Conservation (phyloP, 2,797 vertebrate genomes). For the Poeciliopsis infans region DNA sequence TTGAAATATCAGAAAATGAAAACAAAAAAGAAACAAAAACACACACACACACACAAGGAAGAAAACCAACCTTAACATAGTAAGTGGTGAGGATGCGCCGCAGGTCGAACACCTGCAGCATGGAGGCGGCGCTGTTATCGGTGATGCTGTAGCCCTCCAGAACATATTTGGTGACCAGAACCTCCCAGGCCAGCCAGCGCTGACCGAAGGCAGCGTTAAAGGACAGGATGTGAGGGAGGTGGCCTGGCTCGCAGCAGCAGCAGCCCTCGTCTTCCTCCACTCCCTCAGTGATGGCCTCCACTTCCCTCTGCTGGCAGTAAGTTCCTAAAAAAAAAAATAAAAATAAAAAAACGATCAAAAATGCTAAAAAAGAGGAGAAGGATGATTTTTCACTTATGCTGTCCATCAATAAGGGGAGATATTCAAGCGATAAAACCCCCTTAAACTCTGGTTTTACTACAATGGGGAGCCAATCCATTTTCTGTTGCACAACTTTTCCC, state of each 20-base stretch:
- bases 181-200: slow-evolving; percentile 98
- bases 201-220: slow-evolving; percentile 96
- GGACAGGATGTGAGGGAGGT: slow-evolving; percentile 93
- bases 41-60: neutral
- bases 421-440: neutral
- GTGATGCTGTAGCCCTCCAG: slow-evolving; percentile 98
- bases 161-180: slow-evolving; percentile 95
- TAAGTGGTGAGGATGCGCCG: slow-evolving; percentile 97
- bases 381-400: neutral
- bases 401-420: neutral
- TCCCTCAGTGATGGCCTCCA: slow-evolving; percentile 97
- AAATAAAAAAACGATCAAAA: neutral
- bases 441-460: neutral
- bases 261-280: slow-evolving; percentile 98
- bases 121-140: slow-evolving; percentile 97
- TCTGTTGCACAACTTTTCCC: neutral
- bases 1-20: neutral
- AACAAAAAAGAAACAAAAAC: neutral
- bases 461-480: neutral
- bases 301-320: slow-evolving; percentile 97
- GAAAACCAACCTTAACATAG: slow-evolving; percentile 90
- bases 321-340: slow-evolving; percentile 84
- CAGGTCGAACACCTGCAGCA: slow-evolving; percentile 98
- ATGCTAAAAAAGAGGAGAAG: neutral
- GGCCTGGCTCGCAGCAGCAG: slow-evolving; percentile 97